Evolutionary conservation across 2,888 invertebrate species (phyloP).

Genomic region (Leptopterna dolabrata): DNA sequence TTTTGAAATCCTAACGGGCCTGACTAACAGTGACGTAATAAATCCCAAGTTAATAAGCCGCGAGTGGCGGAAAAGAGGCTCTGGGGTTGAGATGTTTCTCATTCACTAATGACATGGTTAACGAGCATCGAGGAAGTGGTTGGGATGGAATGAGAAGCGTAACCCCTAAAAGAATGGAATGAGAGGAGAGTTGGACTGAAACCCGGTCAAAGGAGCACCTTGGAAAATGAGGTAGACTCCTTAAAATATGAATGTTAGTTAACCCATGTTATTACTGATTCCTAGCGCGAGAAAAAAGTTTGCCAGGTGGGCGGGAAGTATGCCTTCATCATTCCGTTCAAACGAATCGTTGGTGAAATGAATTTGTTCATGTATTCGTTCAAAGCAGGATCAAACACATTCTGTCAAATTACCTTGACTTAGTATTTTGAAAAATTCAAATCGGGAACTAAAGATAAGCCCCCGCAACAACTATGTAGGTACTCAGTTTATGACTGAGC

Average conservation of each 20-base stretch:
- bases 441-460: too few species aligned
- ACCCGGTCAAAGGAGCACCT: conserved; percentile 11
- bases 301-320: too few species aligned
- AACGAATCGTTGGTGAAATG: too few species aligned
- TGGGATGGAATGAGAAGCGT: background rate
- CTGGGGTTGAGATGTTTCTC: background rate
- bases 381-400: too few species aligned
- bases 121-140: background rate
- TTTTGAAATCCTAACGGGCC: background rate
- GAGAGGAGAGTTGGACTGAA: background rate
- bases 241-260: background rate
- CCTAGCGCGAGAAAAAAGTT: too few species aligned
- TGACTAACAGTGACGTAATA: background rate
- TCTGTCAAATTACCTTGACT: too few species aligned
- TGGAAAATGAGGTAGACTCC: background rate
- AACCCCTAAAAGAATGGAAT: background rate
- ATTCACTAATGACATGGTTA: background rate
- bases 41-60: background rate
- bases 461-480: too few species aligned
- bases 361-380: too few species aligned
- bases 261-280: background rate
- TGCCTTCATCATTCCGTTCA: too few species aligned
- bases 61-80: background rate
- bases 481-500: too few species aligned
- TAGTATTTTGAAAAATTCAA: too few species aligned